Evolutionary conservation across 2,797 vertebrate species (phyloP).

Genomic region (Propithecus deckenii): DNA sequence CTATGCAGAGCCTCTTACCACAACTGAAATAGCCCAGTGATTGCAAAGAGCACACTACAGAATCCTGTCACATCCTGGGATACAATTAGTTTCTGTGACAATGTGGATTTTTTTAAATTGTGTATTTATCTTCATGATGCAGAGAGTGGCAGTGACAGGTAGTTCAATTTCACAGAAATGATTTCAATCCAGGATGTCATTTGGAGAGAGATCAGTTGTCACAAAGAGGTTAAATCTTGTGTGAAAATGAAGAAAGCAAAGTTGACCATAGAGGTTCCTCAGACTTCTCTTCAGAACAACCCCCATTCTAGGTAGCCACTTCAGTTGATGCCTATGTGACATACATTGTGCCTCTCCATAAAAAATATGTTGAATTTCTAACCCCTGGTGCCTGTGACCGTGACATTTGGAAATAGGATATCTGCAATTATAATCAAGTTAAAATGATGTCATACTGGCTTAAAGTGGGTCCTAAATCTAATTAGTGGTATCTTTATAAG

Average conservation of each 20-base stretch:
- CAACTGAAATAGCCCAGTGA: background rate
- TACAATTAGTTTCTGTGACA: conserved; percentile 44
- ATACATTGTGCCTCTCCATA: background rate
- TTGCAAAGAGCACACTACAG: background rate
- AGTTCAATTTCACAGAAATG: background rate
- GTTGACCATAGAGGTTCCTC: background rate
- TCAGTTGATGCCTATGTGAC: background rate
- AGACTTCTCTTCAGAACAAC: background rate
- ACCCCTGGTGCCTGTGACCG: background rate
- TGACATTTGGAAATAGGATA: background rate
- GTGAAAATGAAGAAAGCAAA: background rate
- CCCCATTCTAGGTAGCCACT: background rate
- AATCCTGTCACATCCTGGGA: background rate
- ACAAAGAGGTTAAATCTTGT: background rate
- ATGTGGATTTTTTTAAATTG: background rate
- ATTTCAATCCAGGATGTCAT: background rate
- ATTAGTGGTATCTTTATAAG: background rate
- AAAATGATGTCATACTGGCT: background rate
- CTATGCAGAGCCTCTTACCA: background rate
- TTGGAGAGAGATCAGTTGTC: conserved; percentile 21
- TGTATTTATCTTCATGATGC: conserved; percentile 56
- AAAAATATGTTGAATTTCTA: background rate
- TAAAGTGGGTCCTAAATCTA: background rate
- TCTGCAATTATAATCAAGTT: background rate
- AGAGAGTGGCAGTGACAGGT: background rate